Evolutionary conservation across 2,888 invertebrate genomes (phyloP).

Genomic region (Marasmarcha lunaedactyla): DNA sequence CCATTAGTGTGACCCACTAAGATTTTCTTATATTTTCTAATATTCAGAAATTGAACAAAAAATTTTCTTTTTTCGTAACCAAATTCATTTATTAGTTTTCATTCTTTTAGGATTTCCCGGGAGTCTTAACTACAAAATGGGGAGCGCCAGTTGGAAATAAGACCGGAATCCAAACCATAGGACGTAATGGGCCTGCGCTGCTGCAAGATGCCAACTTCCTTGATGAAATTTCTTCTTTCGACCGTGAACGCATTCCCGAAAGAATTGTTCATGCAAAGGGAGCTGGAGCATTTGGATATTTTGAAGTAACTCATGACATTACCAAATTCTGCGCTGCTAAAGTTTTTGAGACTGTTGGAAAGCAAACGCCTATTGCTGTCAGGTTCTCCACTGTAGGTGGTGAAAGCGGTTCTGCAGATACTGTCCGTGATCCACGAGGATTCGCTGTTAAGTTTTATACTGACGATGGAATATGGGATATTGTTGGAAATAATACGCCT

Average conservation of each 20-base stretch:
- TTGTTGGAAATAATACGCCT: slow-evolving; percentile 94
- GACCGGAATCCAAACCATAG: slow-evolving; percentile 84
- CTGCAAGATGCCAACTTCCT: slow-evolving; percentile 86
- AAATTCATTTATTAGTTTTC: no score
- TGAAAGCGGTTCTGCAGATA: slow-evolving; percentile 92
- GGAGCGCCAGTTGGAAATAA: slow-evolving; percentile 87
- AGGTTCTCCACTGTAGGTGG: slow-evolving; percentile 91
- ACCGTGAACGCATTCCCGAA: slow-evolving; percentile 94
- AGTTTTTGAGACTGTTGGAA: slow-evolving; percentile 81
- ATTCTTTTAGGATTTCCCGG: slow-evolving; percentile 69
- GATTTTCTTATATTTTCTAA: no score
- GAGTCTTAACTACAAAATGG: slow-evolving; percentile 79
- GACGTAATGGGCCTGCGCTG: slow-evolving; percentile 87
- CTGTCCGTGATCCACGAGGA: slow-evolving; percentile 90
- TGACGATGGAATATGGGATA: slow-evolving; percentile 93
- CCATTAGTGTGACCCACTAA: no score
- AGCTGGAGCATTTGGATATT: slow-evolving; percentile 89
- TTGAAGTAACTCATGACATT: slow-evolving; percentile 92
- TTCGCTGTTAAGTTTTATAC: slow-evolving; percentile 96
- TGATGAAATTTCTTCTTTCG: slow-evolving; percentile 87
- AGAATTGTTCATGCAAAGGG: slow-evolving; percentile 97
- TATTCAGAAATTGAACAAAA: no score
- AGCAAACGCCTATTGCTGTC: slow-evolving; percentile 82
- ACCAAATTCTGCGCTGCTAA: slow-evolving; percentile 82
- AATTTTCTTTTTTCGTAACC: no score